Base-by-base conservation (phyloP, 2,888 invertebrate species). In the Pachliopta kotzebuea region DNA sequence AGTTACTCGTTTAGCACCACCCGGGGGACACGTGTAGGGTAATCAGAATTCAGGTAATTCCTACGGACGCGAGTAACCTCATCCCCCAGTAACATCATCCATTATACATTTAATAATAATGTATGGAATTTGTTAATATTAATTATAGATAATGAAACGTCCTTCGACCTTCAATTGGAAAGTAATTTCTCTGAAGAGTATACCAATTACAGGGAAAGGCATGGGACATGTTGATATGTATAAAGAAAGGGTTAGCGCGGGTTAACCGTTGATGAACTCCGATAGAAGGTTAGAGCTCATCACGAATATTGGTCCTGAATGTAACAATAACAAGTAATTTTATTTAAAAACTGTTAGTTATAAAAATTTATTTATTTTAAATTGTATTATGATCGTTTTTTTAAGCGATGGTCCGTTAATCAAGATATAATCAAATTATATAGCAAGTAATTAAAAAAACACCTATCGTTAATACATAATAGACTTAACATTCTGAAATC, bases 271-370 rank as follows among this genome's bases (percentile, higher is more conserved):
- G 67, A 69, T 69, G 68, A 67, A 67, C 68, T 56, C 49, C 54
- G 67, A 67, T 62, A 59, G 60, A 62, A 52, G 29, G 58, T 62
- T 29, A 50, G 56, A 57, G 65, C 65, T 63, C 69, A 69, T 72
- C 70, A 68, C 58, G 62, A 69, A 69, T 71, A 69, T 71, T 70
- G 69, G 70, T 69, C 68, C 56, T 56, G 26, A 59, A 59, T 45
- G 49, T 56, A 55, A 59, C 29, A 14, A 17, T 24, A 56, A 21
- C 50, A 23, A 8, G 23, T 2, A 14, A 21, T 52, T 52, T 52
- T 20, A 21, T 23, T 23, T 14, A 21, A 52, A 52, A 45, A 0
- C 4, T 45, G 37, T 45, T 18, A 45, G 18, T 18, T 18, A 7
- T 45, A 14, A 18, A 14, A 42, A 31, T 8, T 8, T 31, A 0